Evolutionary conservation across 2,797 vertebrate genomes (phyloP).

Genomic region (Hafferia zeledoni): DNA sequence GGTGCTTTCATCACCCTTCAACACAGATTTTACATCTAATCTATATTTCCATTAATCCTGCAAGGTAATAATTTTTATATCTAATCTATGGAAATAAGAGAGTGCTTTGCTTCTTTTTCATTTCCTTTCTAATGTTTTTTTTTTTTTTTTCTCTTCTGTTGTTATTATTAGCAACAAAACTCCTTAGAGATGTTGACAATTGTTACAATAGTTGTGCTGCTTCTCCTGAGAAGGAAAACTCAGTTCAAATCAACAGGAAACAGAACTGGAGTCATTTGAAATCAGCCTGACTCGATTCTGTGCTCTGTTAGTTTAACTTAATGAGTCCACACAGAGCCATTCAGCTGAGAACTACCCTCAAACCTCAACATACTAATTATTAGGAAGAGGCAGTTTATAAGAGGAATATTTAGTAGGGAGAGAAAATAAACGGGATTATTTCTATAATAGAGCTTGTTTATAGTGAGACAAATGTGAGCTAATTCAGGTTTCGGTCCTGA

Average conservation of each 20-base stretch:
- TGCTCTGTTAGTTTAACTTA: neutral
- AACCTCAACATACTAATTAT: neutral
- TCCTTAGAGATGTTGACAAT: neutral
- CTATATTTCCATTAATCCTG: neutral
- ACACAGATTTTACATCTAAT: neutral
- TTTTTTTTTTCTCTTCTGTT: neutral
- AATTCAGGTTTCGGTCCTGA: neutral
- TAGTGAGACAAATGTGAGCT: neutral
- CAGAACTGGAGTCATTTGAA: neutral
- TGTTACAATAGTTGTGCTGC: neutral
- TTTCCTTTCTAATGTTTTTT: neutral
- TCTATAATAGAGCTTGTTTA: neutral
- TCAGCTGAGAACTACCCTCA: neutral
- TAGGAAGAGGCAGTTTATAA: neutral
- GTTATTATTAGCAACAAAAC: neutral
- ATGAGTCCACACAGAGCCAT: neutral
- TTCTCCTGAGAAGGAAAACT: neutral
- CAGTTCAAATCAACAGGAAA: neutral
- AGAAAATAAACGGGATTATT: neutral
- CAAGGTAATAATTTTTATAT: neutral
- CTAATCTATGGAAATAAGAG: neutral
- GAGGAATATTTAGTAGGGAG: neutral
- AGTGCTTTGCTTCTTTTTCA: neutral
- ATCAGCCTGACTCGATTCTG: neutral
- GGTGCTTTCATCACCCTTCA: neutral